phyloP scores from a whole-genome alignment of 2,888 invertebrate species.

The Arrhopalites spinosus region DNA sequence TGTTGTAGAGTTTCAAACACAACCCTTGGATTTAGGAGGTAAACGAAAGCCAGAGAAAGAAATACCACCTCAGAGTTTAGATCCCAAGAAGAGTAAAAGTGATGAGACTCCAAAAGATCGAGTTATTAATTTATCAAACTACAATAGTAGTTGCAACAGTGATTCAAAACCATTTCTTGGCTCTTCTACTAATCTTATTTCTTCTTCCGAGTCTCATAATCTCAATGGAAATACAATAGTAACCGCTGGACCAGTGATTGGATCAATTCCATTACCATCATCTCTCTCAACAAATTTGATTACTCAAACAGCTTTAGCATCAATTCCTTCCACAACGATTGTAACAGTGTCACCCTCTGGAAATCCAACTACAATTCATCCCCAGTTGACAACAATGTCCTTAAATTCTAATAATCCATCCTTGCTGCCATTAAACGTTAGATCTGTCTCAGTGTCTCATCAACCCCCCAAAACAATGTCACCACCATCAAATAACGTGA shows the following conservation, averaged over 20 bases:
- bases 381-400: background rate
- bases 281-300: slow-evolving; percentile 2
- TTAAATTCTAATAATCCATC: background rate
- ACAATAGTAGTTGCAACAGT: background rate
- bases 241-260: background rate
- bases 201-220: background rate
- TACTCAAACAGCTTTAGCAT: slow-evolving; percentile 3
- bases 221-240: background rate
- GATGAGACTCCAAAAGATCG: slow-evolving; percentile 6
- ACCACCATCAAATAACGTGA: background rate
- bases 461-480: background rate
- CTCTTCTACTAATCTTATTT: background rate
- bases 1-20: slow-evolving; percentile 68
- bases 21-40: slow-evolving; percentile 76
- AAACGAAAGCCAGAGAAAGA: slow-evolving; percentile 53
- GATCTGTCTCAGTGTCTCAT: background rate
- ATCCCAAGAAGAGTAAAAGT: slow-evolving; percentile 33
- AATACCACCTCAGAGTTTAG: slow-evolving; percentile 6
- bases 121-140: slow-evolving; percentile 21
- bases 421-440: no score
- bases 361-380: background rate
- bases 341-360: background rate
- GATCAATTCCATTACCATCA: background rate
- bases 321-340: background rate
- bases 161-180: slow-evolving; percentile 3